Evolutionary conservation across 2,113 vertebrate species (phyloP), one percentile per base, ranked within the genome.

Genomic region (Rallus limicola): DNA sequence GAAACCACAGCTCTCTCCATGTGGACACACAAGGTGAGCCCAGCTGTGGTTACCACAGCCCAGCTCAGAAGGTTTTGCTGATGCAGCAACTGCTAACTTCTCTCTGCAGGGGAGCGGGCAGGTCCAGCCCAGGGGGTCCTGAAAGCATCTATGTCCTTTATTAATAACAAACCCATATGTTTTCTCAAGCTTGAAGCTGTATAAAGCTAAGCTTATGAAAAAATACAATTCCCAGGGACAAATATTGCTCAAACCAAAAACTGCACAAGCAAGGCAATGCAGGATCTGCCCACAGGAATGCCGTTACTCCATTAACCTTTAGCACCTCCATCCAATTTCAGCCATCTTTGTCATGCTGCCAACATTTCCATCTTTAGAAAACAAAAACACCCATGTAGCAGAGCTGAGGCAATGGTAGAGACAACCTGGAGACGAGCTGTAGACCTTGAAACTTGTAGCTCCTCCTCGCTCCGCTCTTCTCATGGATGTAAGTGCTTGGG

Each of bases 401-500:
- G 36, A 79, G 5, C 25, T 4, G 82, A 74, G 46, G 62, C 2
- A 5, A 44, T 25, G 34, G 4, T 8, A 31, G 21, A 82, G 31
- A 7, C 10, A 70, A 55, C 17, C 34, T 70, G 40, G 31, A 87
- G 60, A 59, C 29, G 82, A 80, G 38, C 31, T 46, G 46, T 3
- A 48, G 48, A 42, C 19, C 46, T n/a, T 74, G 56, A 40, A 53
- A 55, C 50, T 16, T 36, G 75, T 29, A 34, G 36, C 62, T 69
- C 33, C 16, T 38, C 44, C 28, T n/a, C 26, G 4, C 19, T 28
- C 36, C 33, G 28, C 9, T 79, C 60, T 58, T n/a, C 60, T 62
- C 50, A 44, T 0, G 1, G 31, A 7, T 4, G 6, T 17, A 52
- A 28, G 52, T 4, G 20, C 4, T 31, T 29, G 10, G 20, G 56